A percentile compares a stretch with the other conserved stretches of the same genome.
These are phyloP conservation scores for Neodiprion fabricii DNA, from an alignment of 1,140 invertebrate species.

Conservation along the genomic window DNA sequence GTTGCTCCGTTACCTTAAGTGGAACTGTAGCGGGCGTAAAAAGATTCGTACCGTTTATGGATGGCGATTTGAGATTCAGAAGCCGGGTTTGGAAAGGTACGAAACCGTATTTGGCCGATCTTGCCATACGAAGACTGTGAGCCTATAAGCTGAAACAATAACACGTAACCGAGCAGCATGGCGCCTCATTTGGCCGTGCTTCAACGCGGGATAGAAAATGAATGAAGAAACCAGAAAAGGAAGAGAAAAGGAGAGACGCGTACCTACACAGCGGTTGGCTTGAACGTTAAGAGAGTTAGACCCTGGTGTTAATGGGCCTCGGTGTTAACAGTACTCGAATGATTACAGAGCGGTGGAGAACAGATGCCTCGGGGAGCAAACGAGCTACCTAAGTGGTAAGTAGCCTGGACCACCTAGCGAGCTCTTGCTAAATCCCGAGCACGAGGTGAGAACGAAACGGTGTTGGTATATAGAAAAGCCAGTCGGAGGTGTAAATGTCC, in stretches of 20 bases:
- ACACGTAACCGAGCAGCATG: slow-evolving; percentile 23
- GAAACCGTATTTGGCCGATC: slow-evolving; percentile 49
- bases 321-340: slow-evolving; percentile 31
- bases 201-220: slow-evolving; percentile 24
- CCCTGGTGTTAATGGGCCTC: slow-evolving; percentile 38
- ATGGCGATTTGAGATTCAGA: slow-evolving; percentile 29
- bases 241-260: background rate
- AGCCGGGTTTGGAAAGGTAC: slow-evolving; percentile 39
- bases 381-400: slow-evolving; percentile 28
- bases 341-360: slow-evolving; percentile 45
- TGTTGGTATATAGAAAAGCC: background rate
- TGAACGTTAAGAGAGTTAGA: background rate
- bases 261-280: background rate
- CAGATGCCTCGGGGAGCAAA: slow-evolving; percentile 31
- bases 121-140: slow-evolving; percentile 11
- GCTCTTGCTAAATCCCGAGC: slow-evolving; percentile 21
- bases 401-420: slow-evolving; percentile 38
- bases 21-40: slow-evolving; percentile 31
- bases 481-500: background rate
- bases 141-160: slow-evolving; percentile 16
- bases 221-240: slow-evolving; percentile 24
- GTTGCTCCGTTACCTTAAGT: slow-evolving; percentile 47
- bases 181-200: slow-evolving; percentile 24
- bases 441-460: slow-evolving; percentile 1
- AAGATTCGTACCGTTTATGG: slow-evolving; percentile 45